Base-by-base conservation (phyloP, 2,113 vertebrate species). In the Stegastes partitus region DNA sequence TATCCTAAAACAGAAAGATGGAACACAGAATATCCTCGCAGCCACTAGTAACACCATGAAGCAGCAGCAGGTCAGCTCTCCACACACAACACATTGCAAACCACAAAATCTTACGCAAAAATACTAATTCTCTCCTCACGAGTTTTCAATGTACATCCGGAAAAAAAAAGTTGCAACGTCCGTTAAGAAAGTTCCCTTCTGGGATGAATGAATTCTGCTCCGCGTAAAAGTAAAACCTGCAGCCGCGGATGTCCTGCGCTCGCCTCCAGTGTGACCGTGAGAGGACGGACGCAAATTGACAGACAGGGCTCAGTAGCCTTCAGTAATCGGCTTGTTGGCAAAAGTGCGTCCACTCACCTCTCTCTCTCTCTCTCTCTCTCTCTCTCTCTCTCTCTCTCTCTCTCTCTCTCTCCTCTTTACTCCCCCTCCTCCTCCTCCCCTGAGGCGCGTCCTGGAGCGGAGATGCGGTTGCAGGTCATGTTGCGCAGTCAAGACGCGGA, bases 321-420 rank as follows among this genome's bases (percentile, higher is more conserved):
- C 56, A 81, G 50, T 94, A 95, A 95, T 94, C 93, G 92, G 92
- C 92, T 94, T 94, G 91, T 84, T 87, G 87, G 72, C 72, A 88
- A 80, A 79, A 73, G 79, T 26, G 73, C 55, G 61, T 85, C 82
- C 81, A 62, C 66, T 85, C 79, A 75, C 74, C 82, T 63, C 87
- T 51, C 83, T 12, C 72, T 65, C 54, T 58, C 47, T 55, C 70
- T 25, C 23, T 45, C 45, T 31, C 49, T 55, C 75, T 15, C 53
- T 42, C 81, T 65, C 87, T 53, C 82, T 16, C 72, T 64, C 53
- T 58, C 47, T 50, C 70, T 21, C 22, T 42, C 44, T 34, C 49
- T 56, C 76, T 16, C 54, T n/a, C 50, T 2, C 39, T 11, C 21
- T 21, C 51, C 47, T 45, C 42, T n/a, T n/a, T n/a, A n/a, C 50